These are phyloP conservation scores for Tolmerus cingulatus DNA, from an alignment of 2,888 invertebrate genomes.

Conservation along the genomic window DNA sequence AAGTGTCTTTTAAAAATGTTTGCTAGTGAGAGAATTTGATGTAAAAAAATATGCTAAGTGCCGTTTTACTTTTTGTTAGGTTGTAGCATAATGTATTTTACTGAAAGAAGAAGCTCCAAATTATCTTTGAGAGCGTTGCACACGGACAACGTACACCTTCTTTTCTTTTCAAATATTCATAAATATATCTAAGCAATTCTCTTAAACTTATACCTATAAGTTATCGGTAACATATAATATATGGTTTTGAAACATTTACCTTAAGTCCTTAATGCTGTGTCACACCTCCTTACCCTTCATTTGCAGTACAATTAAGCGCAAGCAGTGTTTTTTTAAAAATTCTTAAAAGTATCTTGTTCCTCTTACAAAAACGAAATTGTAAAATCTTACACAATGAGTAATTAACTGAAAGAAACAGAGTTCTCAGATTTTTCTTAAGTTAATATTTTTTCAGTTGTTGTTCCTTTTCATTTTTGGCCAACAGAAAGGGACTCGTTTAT, in stretches of 20 bases:
- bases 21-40: not conserved
- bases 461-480: not conserved
- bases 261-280: not conserved
- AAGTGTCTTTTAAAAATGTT: not conserved
- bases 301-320: not conserved
- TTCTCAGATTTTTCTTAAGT: not conserved
- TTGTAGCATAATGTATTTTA: not conserved
- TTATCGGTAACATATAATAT: slow-evolving; percentile 15
- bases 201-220: slow-evolving; percentile 16
- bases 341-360: not conserved
- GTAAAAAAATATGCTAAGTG: slow-evolving; percentile 1
- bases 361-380: not conserved
- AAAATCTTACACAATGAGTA: not conserved
- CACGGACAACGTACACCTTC: not conserved
- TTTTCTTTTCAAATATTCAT: not conserved
- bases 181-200: slow-evolving; percentile 26
- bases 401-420: not conserved
- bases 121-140: not conserved
- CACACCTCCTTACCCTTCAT: not conserved
- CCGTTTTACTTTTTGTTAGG: not conserved
- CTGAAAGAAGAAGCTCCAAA: not conserved
- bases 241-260: slow-evolving; percentile 16
- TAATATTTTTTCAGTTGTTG: not conserved
- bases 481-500: not conserved
- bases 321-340: not conserved